A percentile compares a stretch with the other conserved stretches of the same genome.
These are phyloP conservation scores for Labeo rohita DNA, from an alignment of 2,113 vertebrate genomes.

Conservation along the genomic window DNA sequence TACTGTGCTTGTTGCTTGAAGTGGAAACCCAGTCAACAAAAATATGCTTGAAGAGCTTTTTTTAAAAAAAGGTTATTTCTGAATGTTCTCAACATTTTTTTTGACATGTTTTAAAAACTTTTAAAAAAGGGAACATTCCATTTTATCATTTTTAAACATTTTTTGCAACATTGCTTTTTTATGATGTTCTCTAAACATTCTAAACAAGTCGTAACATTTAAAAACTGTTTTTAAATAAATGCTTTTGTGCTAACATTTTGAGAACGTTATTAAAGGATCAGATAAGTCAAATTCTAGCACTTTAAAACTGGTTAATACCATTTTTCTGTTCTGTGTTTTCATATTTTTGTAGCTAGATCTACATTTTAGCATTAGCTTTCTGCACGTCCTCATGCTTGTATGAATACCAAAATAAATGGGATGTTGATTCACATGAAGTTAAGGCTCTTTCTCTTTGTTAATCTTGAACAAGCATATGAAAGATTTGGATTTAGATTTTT, in stretches of 20 bases:
- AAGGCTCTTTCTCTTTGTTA: conserved; percentile 4
- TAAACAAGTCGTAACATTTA: neutral
- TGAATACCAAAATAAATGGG: too few relatives aligned
- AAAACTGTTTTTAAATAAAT: neutral
- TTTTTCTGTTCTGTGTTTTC: neutral
- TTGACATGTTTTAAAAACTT: too few relatives aligned
- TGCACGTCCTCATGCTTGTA: too few relatives aligned
- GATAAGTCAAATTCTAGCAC: neutral
- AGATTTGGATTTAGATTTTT: neutral
- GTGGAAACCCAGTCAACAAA: neutral
- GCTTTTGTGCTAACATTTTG: neutral
- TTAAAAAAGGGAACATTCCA: too few relatives aligned
- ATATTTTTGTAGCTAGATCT: neutral
- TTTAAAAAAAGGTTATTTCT: neutral
- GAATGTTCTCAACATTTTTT: too few relatives aligned
- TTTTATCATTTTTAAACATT: too few relatives aligned
- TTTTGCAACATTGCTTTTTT: neutral
- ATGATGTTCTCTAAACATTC: neutral
- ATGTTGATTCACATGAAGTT: neutral
- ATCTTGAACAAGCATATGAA: neutral
- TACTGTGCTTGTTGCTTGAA: neutral
- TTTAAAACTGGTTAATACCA: too few relatives aligned
- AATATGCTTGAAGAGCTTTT: neutral
- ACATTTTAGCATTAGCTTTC: too few relatives aligned
- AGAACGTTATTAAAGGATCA: neutral